Evolutionary conservation across 64 coral and sea anemone species (phyloP).

Genomic region (Cladopsammia gracilis): DNA sequence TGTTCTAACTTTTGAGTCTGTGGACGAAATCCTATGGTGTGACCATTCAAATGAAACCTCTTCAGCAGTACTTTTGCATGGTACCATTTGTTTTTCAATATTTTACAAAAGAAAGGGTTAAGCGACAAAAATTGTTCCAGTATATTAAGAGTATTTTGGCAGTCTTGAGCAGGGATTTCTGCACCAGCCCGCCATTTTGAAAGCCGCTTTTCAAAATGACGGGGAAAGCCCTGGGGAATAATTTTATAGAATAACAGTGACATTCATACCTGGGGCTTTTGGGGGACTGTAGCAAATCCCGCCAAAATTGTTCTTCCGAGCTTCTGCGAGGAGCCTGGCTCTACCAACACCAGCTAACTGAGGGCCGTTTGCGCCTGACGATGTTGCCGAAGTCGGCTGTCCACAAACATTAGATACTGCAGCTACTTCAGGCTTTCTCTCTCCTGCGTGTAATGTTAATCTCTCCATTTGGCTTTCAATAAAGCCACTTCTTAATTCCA

Average conservation of each 20-base stretch:
- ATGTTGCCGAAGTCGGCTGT: background rate
- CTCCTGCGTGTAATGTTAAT: background rate
- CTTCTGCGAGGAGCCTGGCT: conserved; percentile 80
- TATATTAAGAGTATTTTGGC: too few relatives aligned
- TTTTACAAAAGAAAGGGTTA: too few relatives aligned
- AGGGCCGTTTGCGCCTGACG: conserved; percentile 5
- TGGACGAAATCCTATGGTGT: too few relatives aligned
- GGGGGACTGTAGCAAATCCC: conserved; percentile 41
- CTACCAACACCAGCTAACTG: conserved; percentile 72
- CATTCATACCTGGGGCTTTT: background rate
- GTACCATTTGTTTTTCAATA: too few relatives aligned
- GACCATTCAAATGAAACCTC: too few relatives aligned
- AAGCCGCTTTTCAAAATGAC: too few relatives aligned
- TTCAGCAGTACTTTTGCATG: too few relatives aligned
- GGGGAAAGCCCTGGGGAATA: too few relatives aligned
- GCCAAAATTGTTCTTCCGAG: conserved; percentile 85
- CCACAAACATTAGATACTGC: background rate
- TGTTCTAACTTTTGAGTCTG: too few relatives aligned
- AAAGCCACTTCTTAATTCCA: background rate
- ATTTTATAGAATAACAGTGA: background rate
- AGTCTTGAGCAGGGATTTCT: too few relatives aligned
- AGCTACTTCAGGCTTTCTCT: background rate
- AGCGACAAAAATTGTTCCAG: too few relatives aligned
- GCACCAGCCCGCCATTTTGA: too few relatives aligned
- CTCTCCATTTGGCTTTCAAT: background rate